Evolutionary conservation across 1,140 invertebrate genomes (phyloP).

Genomic region (Archivesica marissinica): DNA sequence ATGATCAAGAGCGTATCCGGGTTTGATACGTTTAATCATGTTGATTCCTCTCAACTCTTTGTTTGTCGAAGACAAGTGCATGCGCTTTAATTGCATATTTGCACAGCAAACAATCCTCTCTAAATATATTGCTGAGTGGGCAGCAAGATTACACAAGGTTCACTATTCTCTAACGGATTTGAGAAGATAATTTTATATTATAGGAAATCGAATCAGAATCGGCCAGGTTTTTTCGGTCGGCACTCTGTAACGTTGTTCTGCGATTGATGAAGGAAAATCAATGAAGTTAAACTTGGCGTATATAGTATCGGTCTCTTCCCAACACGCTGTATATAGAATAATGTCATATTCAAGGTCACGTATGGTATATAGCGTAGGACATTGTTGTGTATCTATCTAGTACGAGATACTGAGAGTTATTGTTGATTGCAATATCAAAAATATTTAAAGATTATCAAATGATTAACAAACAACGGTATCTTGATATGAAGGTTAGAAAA

Average conservation of each 20-base stretch:
- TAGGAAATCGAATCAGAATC: conserved; percentile 25
- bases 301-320: background rate
- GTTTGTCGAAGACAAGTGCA: too few species aligned
- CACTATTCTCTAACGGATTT: background rate
- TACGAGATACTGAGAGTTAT: too few species aligned
- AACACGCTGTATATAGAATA: conserved; percentile 1
- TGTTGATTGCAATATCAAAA: too few species aligned
- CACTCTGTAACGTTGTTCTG: background rate
- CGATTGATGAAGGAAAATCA: conserved; percentile 24
- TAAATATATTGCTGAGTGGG: conserved; percentile 1
- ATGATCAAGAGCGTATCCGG: too few species aligned
- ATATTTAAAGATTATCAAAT: too few species aligned
- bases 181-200: too few species aligned
- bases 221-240: background rate
- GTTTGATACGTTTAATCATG: too few species aligned
- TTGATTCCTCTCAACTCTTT: too few species aligned
- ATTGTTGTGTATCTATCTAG: too few species aligned
- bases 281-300: background rate
- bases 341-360: conserved; percentile 1
- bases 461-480: background rate
- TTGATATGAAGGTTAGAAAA: too few species aligned
- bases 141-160: background rate
- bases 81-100: too few species aligned
- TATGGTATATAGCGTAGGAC: conserved; percentile 14
- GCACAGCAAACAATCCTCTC: too few species aligned